Percentiles rank a stretch among this genome's conserved stretches.
Evolutionary conservation across 2,797 vertebrate species (phyloP).

Genomic region (Sebastes taczanowskii): DNA sequence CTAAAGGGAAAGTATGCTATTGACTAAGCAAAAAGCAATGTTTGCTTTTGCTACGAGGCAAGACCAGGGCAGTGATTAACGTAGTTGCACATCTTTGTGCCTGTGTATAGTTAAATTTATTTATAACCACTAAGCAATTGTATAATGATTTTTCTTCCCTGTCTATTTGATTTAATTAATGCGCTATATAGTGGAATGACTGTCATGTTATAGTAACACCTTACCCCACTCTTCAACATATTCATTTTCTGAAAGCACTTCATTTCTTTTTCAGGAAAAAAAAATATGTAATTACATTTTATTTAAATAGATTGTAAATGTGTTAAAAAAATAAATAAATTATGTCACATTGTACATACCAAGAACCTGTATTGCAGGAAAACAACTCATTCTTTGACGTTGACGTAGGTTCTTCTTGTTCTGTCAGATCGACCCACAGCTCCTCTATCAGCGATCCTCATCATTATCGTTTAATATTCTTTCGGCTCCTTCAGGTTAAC

Average conservation of each 20-base stretch:
- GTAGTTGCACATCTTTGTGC: conserved; percentile 70
- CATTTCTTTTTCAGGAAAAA: conserved; percentile 77
- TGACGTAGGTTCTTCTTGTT: conserved; percentile 67
- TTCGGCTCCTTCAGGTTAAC: conserved; percentile 53
- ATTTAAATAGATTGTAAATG: conserved; percentile 86
- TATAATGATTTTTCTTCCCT: conserved; percentile 68
- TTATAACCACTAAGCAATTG: conserved; percentile 86
- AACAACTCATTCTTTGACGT: conserved; percentile 72
- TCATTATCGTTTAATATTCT: conserved; percentile 33
- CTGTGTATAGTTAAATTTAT: conserved; percentile 79
- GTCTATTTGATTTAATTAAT: conserved; percentile 72
- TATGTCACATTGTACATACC: conserved; percentile 83
- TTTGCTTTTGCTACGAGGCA: conserved; percentile 66
- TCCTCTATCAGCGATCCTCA: conserved; percentile 57
- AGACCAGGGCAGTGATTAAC: conserved; percentile 71
- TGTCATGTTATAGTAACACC: conserved; percentile 62
- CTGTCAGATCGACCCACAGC: conserved; percentile 65
- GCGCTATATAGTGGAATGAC: conserved; percentile 66
- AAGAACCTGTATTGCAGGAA: conserved; percentile 77
- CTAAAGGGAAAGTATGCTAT: conserved; percentile 91
- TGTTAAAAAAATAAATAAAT: conserved; percentile 79
- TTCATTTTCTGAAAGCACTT: conserved; percentile 84
- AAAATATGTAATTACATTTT: conserved; percentile 77
- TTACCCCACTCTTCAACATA: conserved; percentile 66
- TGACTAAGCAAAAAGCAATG: conserved; percentile 63